Percentiles rank a stretch among this genome's conserved stretches.
Conservation (phyloP, 2,888 invertebrate species). For the Ecliptopera silaceata region DNA sequence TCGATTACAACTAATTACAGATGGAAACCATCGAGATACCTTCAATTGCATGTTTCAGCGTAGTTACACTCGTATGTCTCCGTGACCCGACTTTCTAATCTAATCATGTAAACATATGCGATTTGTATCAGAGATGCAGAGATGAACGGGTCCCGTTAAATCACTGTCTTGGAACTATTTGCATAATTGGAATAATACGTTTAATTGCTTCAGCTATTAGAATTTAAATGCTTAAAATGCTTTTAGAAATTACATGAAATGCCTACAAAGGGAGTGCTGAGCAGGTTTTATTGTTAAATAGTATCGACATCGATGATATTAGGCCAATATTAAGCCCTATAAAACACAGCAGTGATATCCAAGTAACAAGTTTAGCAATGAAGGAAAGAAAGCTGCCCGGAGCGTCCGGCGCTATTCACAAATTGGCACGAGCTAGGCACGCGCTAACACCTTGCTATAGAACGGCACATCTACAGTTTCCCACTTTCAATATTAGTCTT, state of each 20-base stretch:
- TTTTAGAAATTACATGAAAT: conserved; percentile 26
- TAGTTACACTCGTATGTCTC: conserved; percentile 37
- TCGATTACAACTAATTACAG: conserved; percentile 38
- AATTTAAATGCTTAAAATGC: conserved; percentile 27
- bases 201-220: conserved; percentile 30
- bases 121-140: conserved; percentile 38
- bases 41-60: conserved; percentile 35
- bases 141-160: conserved; percentile 37
- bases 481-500: conserved; percentile 39
- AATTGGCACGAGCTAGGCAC: conserved; percentile 82
- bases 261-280: conserved; percentile 25
- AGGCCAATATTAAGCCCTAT: conserved; percentile 55
- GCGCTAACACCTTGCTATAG: conserved; percentile 50
- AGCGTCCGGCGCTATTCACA: conserved; percentile 80
- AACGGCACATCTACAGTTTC: conserved; percentile 43
- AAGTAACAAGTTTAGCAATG: conserved; percentile 78
- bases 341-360: conserved; percentile 71
- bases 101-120: conserved; percentile 40
- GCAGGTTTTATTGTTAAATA: conserved; percentile 16
- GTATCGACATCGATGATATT: conserved; percentile 57
- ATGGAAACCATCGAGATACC: conserved; percentile 33
- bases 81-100: conserved; percentile 40
- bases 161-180: conserved; percentile 35
- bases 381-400: conserved; percentile 78
- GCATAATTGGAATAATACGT: conserved; percentile 37